These are phyloP conservation scores for Hydractinia symbiolongicarpus DNA, from an alignment of 30 jellyfish, hydroid and myxozoan genomes.

Conservation along the genomic window DNA sequence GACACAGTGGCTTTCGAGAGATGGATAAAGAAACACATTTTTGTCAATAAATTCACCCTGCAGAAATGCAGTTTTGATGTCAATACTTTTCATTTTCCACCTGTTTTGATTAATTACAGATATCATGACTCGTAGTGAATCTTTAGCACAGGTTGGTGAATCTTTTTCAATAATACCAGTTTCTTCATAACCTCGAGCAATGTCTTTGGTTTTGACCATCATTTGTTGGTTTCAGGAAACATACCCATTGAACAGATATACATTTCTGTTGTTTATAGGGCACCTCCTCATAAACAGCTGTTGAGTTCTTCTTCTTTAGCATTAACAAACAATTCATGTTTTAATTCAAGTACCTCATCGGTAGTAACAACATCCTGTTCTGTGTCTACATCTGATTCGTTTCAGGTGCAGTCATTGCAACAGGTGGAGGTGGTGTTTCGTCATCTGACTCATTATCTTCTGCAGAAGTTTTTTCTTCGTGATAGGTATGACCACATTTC, in stretches of 20 bases:
- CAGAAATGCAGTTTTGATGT: constrained; percentile 31
- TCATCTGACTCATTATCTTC: too few species aligned
- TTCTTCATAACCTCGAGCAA: constrained; percentile 29
- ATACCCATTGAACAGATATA: constrained; percentile 32
- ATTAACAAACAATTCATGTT: constrained; percentile 3
- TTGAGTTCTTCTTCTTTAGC: constrained; percentile 26
- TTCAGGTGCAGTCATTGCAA: too few species aligned
- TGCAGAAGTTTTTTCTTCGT: too few species aligned
- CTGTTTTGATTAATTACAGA: background rate
- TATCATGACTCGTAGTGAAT: constrained; percentile 9
- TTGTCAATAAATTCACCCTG: constrained; percentile 27
- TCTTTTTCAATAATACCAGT: background rate
- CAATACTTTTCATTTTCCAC: constrained; percentile 32
- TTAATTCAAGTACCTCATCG: constrained; percentile 1
- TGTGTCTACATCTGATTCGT: too few species aligned
- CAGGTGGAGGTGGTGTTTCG: too few species aligned
- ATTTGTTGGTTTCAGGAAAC: background rate
- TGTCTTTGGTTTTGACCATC: constrained; percentile 7
- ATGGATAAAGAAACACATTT: constrained; percentile 26
- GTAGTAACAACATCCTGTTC: background rate
- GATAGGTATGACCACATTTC: too few species aligned
- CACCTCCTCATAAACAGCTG: too few species aligned
- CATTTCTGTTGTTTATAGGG: background rate
- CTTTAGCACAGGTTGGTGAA: constrained; percentile 30
- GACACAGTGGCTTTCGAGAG: background rate